Evolutionary conservation across 2,888 invertebrate species (phyloP).

Genomic region (Cephus nigrinus): DNA sequence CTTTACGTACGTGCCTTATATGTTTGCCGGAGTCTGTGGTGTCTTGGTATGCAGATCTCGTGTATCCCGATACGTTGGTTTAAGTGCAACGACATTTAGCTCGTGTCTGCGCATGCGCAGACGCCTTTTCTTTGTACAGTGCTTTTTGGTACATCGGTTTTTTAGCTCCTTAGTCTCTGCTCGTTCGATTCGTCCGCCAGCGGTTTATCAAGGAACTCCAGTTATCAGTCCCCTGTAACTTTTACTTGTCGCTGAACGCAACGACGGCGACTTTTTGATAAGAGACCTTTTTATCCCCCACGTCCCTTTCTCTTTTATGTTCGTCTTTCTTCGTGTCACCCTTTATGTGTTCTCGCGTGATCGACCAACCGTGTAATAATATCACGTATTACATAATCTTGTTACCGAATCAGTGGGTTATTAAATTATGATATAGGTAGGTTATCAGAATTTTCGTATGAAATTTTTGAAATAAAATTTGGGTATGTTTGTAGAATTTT

Average conservation of each 20-base stretch:
- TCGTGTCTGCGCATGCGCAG: conserved; percentile 1
- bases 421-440: not conserved
- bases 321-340: not conserved
- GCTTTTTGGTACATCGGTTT: not conserved
- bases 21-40: conserved; percentile 9
- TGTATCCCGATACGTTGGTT: conserved; percentile 44
- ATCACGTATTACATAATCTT: conserved; percentile 18
- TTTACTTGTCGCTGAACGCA: not conserved
- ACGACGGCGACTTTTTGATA: not conserved
- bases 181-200: not conserved
- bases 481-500: not conserved
- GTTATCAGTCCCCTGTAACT: conserved; percentile 7
- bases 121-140: no score
- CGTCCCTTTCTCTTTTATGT: not conserved
- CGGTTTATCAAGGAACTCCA: conserved; percentile 9
- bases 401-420: not conserved
- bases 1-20: conserved; percentile 2
- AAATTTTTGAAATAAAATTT: not conserved
- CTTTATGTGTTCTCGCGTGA: not conserved
- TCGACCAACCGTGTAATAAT: conserved; percentile 26
- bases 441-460: not conserved
- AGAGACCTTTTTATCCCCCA: not conserved
- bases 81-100: conserved; percentile 56
- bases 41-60: conserved; percentile 53
- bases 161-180: conserved; percentile 7